Evolutionary conservation across 2,888 invertebrate genomes (phyloP), one percentile per base, ranked within the genome.

Genomic region (Eumerus sabulonum): DNA sequence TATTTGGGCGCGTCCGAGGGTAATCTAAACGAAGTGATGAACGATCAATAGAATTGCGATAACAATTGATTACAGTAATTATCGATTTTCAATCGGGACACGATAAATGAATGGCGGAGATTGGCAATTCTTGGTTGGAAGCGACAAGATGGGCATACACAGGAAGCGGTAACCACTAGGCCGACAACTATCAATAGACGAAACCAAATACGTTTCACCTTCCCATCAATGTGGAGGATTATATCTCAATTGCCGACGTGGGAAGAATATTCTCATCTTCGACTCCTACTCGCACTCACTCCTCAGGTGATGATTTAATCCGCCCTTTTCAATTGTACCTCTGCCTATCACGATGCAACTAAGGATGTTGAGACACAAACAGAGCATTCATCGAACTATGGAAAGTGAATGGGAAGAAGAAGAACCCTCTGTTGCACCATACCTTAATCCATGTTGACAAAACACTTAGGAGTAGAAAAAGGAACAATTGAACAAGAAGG

Each of bases 1-100:
- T 50, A 36, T 5, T 27, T 36, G 57, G 1, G 18, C 47, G 42
- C 47, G 45, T 40, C 56, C 11, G 1, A 12, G 35, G 16, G 36
- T n/a, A n/a, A n/a, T n/a, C 17, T 35, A 36, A 44, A 27, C 53
- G 38, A n/a, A 36, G 48, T 63, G 68, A 70, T 57, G 56, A 40
- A 63, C 42, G 63, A 18, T 76, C 70, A 70, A 36, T 13, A 12
- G 19, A 38, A 47, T 54, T 18, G 57, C 40, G n/a, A n/a, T n/a
- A 47, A 14, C 50, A 54, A 48, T 54, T 63, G 53, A 64, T 70
- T 36, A 47, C 53, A 38, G 64, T 44, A 53, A 70, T 76, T 64
- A 54, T 57, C 44, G 70, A 59, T 48, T 63, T 56, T 59, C 53
- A 70, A 76, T 76, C 70, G 48, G 14, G 19, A 12, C 27, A 12